Conservation (phyloP, 2,888 invertebrate genomes). For the Selenia dentaria region DNA sequence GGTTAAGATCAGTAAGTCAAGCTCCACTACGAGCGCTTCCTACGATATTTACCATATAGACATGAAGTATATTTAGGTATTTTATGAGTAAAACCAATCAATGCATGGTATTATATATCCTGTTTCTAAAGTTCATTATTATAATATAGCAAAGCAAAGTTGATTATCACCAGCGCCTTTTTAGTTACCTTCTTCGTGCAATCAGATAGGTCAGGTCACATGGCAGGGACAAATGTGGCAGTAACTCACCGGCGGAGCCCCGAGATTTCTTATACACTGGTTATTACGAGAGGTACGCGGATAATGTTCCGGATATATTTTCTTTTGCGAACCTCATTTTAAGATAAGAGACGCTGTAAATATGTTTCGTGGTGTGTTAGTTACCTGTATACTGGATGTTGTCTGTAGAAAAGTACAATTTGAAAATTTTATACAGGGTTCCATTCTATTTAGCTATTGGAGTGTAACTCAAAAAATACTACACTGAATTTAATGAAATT, state of each 20-base stretch:
- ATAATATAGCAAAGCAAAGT: neutral
- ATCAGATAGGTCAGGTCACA: conserved; percentile 73
- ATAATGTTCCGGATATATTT: conserved; percentile 38
- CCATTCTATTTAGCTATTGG: too few relatives aligned
- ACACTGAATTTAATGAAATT: too few relatives aligned
- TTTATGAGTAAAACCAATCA: too few relatives aligned
- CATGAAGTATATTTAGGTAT: too few relatives aligned
- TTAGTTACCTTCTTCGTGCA: conserved; percentile 32
- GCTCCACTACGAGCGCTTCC: too few relatives aligned
- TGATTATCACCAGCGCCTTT: too few relatives aligned
- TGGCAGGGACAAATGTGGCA: conserved; percentile 75
- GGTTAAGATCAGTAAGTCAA: too few relatives aligned
- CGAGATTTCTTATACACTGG: conserved; percentile 71
- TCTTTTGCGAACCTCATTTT: conserved; percentile 31
- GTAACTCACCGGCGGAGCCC: conserved; percentile 65
- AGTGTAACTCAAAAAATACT: too few relatives aligned
- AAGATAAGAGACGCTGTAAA: conserved; percentile 17
- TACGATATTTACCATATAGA: too few relatives aligned
- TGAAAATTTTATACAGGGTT: neutral
- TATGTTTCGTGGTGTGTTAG: conserved; percentile 1
- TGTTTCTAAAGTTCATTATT: neutral
- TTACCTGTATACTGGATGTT: neutral
- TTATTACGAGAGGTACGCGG: conserved; percentile 53
- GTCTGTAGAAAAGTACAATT: too few relatives aligned
- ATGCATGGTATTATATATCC: too few relatives aligned